Base-by-base conservation (phyloP, 2,113 vertebrate species). In the Seriola aureovittata region DNA sequence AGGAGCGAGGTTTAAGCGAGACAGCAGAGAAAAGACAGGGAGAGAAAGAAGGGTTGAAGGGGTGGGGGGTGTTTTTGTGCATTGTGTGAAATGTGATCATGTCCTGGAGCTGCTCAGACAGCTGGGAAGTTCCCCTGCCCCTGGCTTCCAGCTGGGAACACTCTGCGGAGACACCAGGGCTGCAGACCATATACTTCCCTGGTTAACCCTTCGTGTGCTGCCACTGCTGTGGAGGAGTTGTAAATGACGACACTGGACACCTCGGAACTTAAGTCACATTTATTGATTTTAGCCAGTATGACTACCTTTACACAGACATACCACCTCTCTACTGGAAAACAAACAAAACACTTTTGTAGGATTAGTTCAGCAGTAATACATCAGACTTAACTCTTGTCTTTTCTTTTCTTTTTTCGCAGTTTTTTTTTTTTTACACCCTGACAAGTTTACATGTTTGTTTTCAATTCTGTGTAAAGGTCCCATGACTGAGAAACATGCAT, bases 401-500 rank as follows among this genome's bases (percentile, higher is more conserved):
- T 23, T 60, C 7, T 66, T 17, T 84, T 90, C 25, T 86, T 78
- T 74, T 73, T 57, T 44, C 48, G 66, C 79, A 69, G 77, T 44
- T 80, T 91, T 72, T 68, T 62, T 17, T 69, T 59, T 84, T 25
- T 42, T 77, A 84, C 70, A 87, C 81, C 79, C 66, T 63, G 75
- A 88, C 34, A 88, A 85, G 86, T 92, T 88, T 74, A 85, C 91
- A 79, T 69, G 88, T 95, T 95, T 92, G 89, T 94, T 94, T 96
- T 95, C 92, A 81, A 78, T 78, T 95, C 96, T 96, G 96, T 97
- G 96, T 99, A 97, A 97, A 98, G 96, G 96, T 97, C 94, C 94
- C 95, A 96, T 97, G 93, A 96, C 97, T 97, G 96, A 94, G 95
- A 86, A 94, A 97, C 97, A 99, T 98, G 97, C 97, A 97, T 95